Conservation (phyloP, 1,140 invertebrate genomes). For the Campodea augens region DNA sequence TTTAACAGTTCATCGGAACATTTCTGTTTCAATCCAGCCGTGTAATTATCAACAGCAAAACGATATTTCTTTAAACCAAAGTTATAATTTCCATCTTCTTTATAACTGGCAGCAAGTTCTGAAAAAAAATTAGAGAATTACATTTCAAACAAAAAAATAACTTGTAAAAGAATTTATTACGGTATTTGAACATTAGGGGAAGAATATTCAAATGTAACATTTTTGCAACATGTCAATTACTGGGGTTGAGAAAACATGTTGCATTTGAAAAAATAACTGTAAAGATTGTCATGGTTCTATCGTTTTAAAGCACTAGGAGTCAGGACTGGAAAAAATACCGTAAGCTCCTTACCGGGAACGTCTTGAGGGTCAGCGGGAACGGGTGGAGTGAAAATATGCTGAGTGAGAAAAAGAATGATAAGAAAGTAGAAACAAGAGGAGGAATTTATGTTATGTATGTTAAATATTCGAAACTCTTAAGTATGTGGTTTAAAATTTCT, state of each 20-base stretch:
- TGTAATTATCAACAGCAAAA: slow-evolving; percentile 67
- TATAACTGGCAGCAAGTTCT: slow-evolving; percentile 76
- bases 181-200: slow-evolving; percentile 17
- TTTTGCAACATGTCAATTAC: not conserved
- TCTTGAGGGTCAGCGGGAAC: too few species aligned
- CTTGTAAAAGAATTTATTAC: not conserved
- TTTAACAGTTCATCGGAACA: slow-evolving; percentile 53
- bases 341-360: too few species aligned
- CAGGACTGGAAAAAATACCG: not conserved
- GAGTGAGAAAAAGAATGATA: too few species aligned
- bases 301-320: not conserved
- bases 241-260: not conserved
- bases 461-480: too few species aligned
- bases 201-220: slow-evolving; percentile 7
- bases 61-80: slow-evolving; percentile 90
- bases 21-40: slow-evolving; percentile 66
- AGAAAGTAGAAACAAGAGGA: too few species aligned
- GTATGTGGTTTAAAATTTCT: too few species aligned
- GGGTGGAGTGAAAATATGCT: too few species aligned
- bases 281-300: slow-evolving; percentile 3
- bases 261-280: slow-evolving; percentile 4
- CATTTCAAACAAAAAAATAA: slow-evolving; percentile 4
- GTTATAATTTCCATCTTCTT: slow-evolving; percentile 92
- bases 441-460: too few species aligned
- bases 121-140: slow-evolving; percentile 16